A percentile compares a stretch with the other conserved stretches of the same genome.
phyloP scores from a whole-genome alignment of 2,113 vertebrate genomes.

The Centropristis striata region DNA sequence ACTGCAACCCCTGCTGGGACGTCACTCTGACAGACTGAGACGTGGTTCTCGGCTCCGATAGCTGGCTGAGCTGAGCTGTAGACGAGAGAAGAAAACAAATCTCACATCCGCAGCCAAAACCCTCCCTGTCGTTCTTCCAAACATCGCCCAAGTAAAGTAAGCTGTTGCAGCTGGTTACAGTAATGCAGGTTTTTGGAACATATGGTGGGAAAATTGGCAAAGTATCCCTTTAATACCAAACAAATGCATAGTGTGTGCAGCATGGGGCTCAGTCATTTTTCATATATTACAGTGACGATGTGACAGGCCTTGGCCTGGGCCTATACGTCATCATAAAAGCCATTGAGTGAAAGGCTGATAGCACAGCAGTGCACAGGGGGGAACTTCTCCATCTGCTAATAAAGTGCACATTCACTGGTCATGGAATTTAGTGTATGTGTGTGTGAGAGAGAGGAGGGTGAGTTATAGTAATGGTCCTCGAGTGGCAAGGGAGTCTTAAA shows the following conservation, averaged over 20 bases:
- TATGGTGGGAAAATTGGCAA: constrained; percentile 17
- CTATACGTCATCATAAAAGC: constrained; percentile 72
- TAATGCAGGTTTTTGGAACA: background rate
- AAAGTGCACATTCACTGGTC: constrained; percentile 69
- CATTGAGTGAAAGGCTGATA: constrained; percentile 58
- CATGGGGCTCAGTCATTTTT: constrained; percentile 38
- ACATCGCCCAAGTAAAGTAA: background rate
- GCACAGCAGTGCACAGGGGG: constrained; percentile 50
- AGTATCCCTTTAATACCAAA: constrained; percentile 23
- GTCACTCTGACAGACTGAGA: constrained; percentile 52
- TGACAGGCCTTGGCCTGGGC: constrained; percentile 46
- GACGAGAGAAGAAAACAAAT: constrained; percentile 44
- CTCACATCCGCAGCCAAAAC: constrained; percentile 3
- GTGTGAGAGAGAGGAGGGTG: constrained; percentile 35
- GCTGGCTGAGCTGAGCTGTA: constrained; percentile 36
- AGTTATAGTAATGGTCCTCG: constrained; percentile 78
- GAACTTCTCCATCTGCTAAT: constrained; percentile 75
- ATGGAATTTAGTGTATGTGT: constrained; percentile 52
- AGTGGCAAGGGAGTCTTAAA: constrained; percentile 78
- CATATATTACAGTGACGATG: constrained; percentile 50
- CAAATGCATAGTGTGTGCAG: constrained; percentile 29
- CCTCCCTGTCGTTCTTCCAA: constrained; percentile 6
- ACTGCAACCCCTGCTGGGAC: constrained; percentile 48
- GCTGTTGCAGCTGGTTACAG: constrained; percentile 16
- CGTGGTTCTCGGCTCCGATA: constrained; percentile 32